Percentiles rank a stretch among this genome's conserved stretches.
Conservation (phyloP, 2,888 invertebrate genomes). For the Silvanus unidentatus region DNA sequence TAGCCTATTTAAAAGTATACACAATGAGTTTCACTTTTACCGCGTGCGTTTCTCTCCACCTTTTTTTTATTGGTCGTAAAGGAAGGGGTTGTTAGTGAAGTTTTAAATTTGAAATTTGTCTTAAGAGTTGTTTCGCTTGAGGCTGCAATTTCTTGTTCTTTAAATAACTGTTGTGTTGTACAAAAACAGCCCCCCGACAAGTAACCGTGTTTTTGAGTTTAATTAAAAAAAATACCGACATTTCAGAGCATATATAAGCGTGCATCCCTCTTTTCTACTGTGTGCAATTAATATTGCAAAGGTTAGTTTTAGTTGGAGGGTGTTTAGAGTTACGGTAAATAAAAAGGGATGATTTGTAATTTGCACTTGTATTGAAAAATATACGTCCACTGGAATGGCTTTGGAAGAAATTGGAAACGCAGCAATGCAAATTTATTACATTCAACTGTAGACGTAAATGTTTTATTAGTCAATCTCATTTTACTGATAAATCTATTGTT, state of each 20-base stretch:
- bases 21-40: neutral
- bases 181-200: neutral
- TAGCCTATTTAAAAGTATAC: slow-evolving; percentile 1
- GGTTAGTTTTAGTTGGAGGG: slow-evolving; percentile 1
- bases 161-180: no score
- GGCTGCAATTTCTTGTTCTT: neutral
- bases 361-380: neutral
- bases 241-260: no score
- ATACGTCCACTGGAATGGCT: no score
- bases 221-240: neutral
- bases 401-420: no score
- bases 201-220: slow-evolving; percentile 1
- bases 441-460: no score
- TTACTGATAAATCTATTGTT: no score
- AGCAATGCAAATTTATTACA: no score
- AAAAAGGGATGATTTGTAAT: neutral
- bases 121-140: slow-evolving; percentile 1
- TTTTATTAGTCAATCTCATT: no score
- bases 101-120: slow-evolving; percentile 12
- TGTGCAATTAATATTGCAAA: neutral
- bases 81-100: slow-evolving; percentile 9
- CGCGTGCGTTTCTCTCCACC: neutral
- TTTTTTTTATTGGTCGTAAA: slow-evolving; percentile 11
- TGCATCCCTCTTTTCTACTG: neutral
- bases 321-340: neutral